Percentiles rank a stretch among this genome's conserved stretches.
Conservation (phyloP, 2,797 vertebrate species). For the Coranthus polyacanthus region DNA sequence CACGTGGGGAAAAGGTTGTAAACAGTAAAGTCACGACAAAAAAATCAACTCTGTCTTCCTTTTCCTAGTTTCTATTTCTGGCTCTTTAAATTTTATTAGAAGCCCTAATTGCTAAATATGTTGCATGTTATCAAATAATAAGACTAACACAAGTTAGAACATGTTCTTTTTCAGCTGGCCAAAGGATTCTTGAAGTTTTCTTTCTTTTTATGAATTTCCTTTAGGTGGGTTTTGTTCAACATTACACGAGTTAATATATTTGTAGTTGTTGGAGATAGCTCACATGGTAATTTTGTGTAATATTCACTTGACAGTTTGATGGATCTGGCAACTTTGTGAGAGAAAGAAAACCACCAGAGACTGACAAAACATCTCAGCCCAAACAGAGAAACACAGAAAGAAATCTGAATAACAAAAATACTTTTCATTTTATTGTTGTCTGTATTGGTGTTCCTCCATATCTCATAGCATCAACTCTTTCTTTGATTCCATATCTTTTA, state of each 20-base stretch:
- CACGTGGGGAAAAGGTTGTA: not conserved
- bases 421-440: constrained; percentile 19
- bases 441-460: constrained; percentile 19
- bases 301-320: constrained; percentile 32
- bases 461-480: constrained; percentile 18
- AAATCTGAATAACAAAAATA: constrained; percentile 33
- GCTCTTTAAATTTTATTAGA: no score
- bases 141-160: no score
- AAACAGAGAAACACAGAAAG: constrained; percentile 3
- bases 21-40: constrained; percentile 6
- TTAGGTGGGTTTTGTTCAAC: no score
- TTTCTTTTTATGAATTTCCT: no score
- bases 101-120: no score
- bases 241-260: no score
- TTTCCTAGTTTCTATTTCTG: not conserved
- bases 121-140: no score
- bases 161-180: no score
- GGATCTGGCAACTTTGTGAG: constrained; percentile 34
- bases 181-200: no score
- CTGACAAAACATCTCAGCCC: constrained; percentile 5
- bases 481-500: constrained; percentile 39
- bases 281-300: constrained; percentile 23
- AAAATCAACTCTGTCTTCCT: not conserved
- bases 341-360: constrained; percentile 28
- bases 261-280: no score